Conservation (phyloP, 1,140 invertebrate species). For the Sycophaga agraensis region DNA sequence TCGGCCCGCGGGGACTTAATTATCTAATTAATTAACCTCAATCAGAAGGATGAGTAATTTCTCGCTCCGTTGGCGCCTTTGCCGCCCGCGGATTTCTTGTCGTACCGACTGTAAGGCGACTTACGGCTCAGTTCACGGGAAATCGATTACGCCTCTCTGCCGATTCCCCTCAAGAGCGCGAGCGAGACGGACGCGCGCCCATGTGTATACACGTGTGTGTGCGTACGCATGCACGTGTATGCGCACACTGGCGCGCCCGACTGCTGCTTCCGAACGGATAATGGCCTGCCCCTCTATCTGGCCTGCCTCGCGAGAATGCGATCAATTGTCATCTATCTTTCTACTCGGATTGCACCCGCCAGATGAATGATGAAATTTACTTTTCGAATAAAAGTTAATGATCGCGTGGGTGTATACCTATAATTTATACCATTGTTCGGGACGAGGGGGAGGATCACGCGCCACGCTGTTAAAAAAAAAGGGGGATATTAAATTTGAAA, state of each 20-base stretch:
- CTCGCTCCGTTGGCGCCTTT: constrained; percentile 58
- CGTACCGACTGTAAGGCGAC: constrained; percentile 53
- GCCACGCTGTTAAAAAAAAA: too few relatives aligned
- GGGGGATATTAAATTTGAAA: too few relatives aligned
- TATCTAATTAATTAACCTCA: constrained; percentile 62
- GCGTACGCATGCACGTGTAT: too few relatives aligned
- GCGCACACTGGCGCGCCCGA: too few relatives aligned
- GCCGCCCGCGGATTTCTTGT: constrained; percentile 55
- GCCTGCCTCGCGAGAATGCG: constrained; percentile 11
- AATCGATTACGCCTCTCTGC: constrained; percentile 53
- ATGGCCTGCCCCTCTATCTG: neutral
- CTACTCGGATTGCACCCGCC: constrained; percentile 6
- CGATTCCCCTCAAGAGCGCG: constrained; percentile 3
- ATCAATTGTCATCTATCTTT: constrained; percentile 26
- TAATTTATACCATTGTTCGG: too few relatives aligned
- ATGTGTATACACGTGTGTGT: neutral
- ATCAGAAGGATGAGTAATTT: constrained; percentile 62
- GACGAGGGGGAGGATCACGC: too few relatives aligned
- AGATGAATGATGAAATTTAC: too few relatives aligned
- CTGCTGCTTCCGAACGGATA: neutral
- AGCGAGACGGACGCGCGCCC: neutral
- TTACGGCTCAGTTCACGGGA: constrained; percentile 57
- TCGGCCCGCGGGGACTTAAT: constrained; percentile 52
- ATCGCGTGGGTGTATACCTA: too few relatives aligned
- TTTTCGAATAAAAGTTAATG: too few relatives aligned